Evolutionary conservation across 2,888 invertebrate genomes (phyloP).

Genomic region (Heteromyza rotundicornis): DNA sequence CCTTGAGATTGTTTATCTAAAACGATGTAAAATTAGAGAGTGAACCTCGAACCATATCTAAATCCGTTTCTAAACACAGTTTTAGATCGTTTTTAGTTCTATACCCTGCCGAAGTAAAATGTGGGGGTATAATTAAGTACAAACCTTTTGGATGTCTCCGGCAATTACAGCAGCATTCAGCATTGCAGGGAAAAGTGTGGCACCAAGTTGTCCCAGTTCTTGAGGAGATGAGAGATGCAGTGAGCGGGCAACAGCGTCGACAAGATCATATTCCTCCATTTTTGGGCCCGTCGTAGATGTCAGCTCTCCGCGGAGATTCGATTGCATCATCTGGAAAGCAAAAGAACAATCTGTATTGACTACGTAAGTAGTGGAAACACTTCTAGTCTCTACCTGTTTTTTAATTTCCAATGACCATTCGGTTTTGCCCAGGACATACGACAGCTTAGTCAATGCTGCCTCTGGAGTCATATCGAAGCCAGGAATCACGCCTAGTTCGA

Average conservation of each 20-base stretch:
- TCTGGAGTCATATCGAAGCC: slow-evolving; percentile 76
- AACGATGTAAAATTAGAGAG: background rate
- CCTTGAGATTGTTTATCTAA: slow-evolving; percentile 55
- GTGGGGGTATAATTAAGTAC: too few species aligned
- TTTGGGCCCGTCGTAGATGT: slow-evolving; percentile 62
- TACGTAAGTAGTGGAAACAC: too few species aligned
- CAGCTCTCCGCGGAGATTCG: slow-evolving; percentile 81
- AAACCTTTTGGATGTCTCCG: slow-evolving; percentile 66
- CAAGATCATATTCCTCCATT: slow-evolving; percentile 65
- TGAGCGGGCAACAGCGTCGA: slow-evolving; percentile 68
- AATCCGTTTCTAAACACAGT: too few species aligned
- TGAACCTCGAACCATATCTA: background rate
- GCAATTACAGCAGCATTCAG: slow-evolving; percentile 70
- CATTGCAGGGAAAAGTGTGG: slow-evolving; percentile 74
- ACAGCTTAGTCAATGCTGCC: slow-evolving; percentile 89
- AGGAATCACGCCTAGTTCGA: slow-evolving; percentile 53
- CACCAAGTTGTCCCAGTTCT: slow-evolving; percentile 66
- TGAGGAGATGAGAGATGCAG: slow-evolving; percentile 66
- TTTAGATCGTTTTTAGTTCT: too few species aligned
- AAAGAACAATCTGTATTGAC: too few species aligned
- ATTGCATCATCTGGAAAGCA: slow-evolving; percentile 74
- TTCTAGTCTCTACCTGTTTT: slow-evolving; percentile 71
- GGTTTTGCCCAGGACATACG: slow-evolving; percentile 84
- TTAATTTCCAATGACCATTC: slow-evolving; percentile 72
- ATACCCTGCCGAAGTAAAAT: background rate